phyloP scores from a whole-genome alignment of 2,113 vertebrate genomes.

The Fulmarus glacialis region DNA sequence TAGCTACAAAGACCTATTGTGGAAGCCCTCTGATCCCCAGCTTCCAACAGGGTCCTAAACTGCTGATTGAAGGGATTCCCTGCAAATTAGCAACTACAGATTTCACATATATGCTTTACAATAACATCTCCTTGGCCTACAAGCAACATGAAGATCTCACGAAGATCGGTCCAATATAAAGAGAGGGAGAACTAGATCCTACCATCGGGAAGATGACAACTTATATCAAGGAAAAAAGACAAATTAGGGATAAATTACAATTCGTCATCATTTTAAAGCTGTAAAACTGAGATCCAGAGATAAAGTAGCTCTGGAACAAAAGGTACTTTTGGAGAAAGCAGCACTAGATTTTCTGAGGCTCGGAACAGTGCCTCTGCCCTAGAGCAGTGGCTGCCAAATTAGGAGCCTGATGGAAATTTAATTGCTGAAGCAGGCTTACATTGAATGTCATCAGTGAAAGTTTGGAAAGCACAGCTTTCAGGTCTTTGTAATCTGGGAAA shows the following conservation, averaged over 20 bases:
- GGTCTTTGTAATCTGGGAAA: background rate
- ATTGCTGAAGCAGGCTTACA: background rate
- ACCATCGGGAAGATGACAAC: background rate
- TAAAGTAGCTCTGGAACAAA: background rate
- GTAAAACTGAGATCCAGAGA: background rate
- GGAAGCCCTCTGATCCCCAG: background rate
- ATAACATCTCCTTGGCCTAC: background rate
- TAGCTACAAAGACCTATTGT: background rate
- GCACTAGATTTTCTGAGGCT: background rate
- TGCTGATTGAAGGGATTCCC: background rate
- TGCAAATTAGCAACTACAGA: background rate
- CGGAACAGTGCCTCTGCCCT: background rate
- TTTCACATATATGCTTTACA: background rate
- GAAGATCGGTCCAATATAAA: background rate
- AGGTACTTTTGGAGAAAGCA: background rate
- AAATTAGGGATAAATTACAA: background rate
- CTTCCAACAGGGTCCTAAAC: background rate
- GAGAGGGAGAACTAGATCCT: background rate
- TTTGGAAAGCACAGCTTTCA: background rate
- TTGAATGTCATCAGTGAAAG: background rate
- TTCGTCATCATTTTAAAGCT: background rate
- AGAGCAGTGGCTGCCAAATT: background rate
- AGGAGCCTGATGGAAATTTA: background rate
- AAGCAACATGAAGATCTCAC: background rate
- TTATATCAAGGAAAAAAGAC: background rate